These are phyloP conservation scores for Eidolon dupreanum DNA, from an alignment of 2,797 vertebrate genomes.

Conservation along the genomic window DNA sequence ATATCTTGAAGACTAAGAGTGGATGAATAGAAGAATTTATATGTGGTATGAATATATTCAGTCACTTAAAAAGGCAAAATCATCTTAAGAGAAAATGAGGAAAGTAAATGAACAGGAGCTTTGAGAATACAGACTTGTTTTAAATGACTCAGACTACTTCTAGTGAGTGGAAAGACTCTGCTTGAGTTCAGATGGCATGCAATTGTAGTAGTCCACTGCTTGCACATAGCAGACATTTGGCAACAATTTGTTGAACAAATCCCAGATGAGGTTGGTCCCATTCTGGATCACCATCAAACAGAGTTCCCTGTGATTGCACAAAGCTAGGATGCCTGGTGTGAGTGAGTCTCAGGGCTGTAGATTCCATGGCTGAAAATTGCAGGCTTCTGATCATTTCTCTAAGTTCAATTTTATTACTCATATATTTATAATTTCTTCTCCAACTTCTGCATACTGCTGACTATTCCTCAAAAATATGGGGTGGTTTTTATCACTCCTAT, in stretches of 20 bases:
- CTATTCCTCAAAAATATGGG: fast-evolving
- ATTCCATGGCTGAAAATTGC: not conserved
- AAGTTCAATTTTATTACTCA: not conserved
- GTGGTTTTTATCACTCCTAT: not conserved
- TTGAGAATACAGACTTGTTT: not conserved
- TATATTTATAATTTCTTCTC: not conserved
- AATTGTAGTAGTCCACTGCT: not conserved
- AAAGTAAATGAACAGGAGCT: not conserved
- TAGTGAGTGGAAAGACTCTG: not conserved
- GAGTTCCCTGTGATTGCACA: not conserved
- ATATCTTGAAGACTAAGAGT: not conserved
- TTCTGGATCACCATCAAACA: not conserved
- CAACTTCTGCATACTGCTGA: not conserved
- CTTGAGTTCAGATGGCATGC: not conserved
- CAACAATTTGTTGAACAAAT: not conserved
- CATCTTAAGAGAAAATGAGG: not conserved
- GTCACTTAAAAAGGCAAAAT: not conserved
- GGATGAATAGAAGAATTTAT: not conserved
- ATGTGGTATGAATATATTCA: not conserved
- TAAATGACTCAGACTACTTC: not conserved
- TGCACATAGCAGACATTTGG: not conserved
- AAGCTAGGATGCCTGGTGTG: not conserved
- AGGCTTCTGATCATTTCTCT: not conserved
- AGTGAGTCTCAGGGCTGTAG: not conserved
- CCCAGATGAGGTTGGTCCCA: not conserved